phyloP scores from a whole-genome alignment of 2,113 vertebrate species.

The Capricornis sumatraensis region DNA sequence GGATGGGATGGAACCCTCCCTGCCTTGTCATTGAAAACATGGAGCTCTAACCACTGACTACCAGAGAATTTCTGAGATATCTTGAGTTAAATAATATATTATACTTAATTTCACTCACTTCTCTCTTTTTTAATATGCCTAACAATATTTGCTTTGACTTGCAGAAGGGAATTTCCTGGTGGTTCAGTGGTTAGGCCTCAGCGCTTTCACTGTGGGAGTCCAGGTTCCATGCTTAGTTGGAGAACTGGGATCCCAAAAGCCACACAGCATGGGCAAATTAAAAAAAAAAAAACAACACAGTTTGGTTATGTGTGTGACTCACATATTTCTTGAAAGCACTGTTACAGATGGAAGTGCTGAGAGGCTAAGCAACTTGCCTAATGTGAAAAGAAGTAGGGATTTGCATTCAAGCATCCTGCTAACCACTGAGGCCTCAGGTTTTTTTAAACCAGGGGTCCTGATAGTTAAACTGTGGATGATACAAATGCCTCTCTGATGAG shows the following conservation, averaged over 20 bases:
- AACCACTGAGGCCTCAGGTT: no score
- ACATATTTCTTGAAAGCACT: neutral
- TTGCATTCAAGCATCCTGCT: neutral
- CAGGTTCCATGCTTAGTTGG: neutral
- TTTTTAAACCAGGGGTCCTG: neutral
- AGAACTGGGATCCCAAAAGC: neutral
- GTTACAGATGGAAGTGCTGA: neutral
- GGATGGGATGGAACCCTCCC: neutral
- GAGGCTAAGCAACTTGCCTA: neutral
- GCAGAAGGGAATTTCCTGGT: neutral
- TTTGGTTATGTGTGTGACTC: neutral
- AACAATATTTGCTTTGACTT: neutral
- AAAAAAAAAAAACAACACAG: rapidly evolving
- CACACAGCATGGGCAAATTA: neutral
- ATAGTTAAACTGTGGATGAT: neutral
- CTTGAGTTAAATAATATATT: neutral
- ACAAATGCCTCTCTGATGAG: neutral
- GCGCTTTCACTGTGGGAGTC: neutral
- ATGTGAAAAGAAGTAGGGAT: no score
- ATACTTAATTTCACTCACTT: neutral
- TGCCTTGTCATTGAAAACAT: neutral
- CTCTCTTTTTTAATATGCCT: neutral
- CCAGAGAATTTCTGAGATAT: neutral
- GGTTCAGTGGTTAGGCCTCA: neutral
- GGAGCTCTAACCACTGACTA: neutral